Evolutionary conservation across 2,888 invertebrate genomes (phyloP).

Genomic region (Xiphydria camelus): DNA sequence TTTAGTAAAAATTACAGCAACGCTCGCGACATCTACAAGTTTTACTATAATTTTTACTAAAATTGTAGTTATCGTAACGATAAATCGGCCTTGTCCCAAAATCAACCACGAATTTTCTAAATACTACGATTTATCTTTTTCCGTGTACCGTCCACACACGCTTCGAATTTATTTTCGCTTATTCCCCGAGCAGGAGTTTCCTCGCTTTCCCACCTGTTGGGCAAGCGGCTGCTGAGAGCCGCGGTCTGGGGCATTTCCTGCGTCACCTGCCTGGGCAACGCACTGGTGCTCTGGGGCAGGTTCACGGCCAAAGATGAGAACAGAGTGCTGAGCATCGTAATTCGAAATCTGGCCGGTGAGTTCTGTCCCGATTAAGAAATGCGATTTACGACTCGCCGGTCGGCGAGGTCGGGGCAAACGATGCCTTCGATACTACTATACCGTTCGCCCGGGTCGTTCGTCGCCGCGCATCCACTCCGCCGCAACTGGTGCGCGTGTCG

Average conservation of each 20-base stretch:
- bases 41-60: too few relatives aligned
- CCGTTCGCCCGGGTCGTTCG: too few relatives aligned
- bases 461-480: too few relatives aligned
- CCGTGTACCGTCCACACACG: background rate
- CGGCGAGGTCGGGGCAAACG: background rate
- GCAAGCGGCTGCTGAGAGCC: slow-evolving; percentile 62
- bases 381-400: background rate
- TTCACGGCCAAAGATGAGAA: slow-evolving; percentile 66
- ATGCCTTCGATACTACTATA: too few relatives aligned
- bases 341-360: slow-evolving; percentile 67
- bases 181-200: slow-evolving; percentile 60
- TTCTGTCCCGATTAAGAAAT: background rate
- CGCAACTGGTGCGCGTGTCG: too few relatives aligned
- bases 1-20: too few relatives aligned
- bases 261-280: slow-evolving; percentile 66
- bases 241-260: slow-evolving; percentile 68
- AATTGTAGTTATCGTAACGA: too few relatives aligned
- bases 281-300: slow-evolving; percentile 66
- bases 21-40: too few relatives aligned
- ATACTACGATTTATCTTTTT: too few relatives aligned
- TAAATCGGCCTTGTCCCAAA: too few relatives aligned
- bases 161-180: slow-evolving; percentile 18
- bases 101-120: too few relatives aligned
- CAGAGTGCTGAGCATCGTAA: slow-evolving; percentile 65
- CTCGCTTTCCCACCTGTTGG: slow-evolving; percentile 64